These are phyloP conservation scores for Sitophilus oryzae DNA, from an alignment of 1,140 invertebrate species.

Conservation along the genomic window DNA sequence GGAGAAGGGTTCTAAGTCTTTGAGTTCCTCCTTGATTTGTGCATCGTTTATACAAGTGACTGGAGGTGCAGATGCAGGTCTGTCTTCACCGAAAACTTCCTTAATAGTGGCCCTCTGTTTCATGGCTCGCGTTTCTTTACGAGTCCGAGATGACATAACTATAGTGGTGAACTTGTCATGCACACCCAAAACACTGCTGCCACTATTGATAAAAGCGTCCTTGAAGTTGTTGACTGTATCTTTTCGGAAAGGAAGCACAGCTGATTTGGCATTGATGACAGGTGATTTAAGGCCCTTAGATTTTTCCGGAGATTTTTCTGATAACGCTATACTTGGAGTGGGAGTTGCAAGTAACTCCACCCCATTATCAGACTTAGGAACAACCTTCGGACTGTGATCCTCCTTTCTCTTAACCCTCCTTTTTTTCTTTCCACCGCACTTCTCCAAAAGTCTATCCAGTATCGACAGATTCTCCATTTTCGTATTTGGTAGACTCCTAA, in stretches of 20 bases:
- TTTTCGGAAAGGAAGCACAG: conserved; percentile 59
- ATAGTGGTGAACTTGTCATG: conserved; percentile 62
- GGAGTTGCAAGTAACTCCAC: conserved; percentile 57
- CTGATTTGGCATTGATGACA: conserved; percentile 48
- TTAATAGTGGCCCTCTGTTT: conserved; percentile 71
- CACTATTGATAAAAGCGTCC: conserved; percentile 61
- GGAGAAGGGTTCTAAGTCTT: conserved; percentile 15
- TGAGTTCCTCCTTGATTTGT: conserved; percentile 20
- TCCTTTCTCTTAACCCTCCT: conserved; percentile 51
- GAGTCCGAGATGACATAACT: conserved; percentile 65
- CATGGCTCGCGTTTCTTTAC: conserved; percentile 67
- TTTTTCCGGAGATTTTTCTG: conserved; percentile 43
- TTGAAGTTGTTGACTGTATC: conserved; percentile 63
- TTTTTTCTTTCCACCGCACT: conserved; percentile 54
- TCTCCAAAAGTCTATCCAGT: conserved; percentile 58
- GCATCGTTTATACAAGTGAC: conserved; percentile 46
- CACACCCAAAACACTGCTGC: conserved; percentile 49
- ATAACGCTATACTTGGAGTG: conserved; percentile 48
- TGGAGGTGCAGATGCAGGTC: conserved; percentile 56
- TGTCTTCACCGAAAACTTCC: conserved; percentile 70
- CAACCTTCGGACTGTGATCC: conserved; percentile 48
- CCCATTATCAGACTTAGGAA: conserved; percentile 49
- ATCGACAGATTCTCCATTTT: conserved; percentile 55
- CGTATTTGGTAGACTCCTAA: conserved; percentile 36
- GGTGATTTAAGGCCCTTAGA: conserved; percentile 49